Base-by-base conservation (phyloP, 2,113 vertebrate species). In the Tympanuchus pallidicinctus region DNA sequence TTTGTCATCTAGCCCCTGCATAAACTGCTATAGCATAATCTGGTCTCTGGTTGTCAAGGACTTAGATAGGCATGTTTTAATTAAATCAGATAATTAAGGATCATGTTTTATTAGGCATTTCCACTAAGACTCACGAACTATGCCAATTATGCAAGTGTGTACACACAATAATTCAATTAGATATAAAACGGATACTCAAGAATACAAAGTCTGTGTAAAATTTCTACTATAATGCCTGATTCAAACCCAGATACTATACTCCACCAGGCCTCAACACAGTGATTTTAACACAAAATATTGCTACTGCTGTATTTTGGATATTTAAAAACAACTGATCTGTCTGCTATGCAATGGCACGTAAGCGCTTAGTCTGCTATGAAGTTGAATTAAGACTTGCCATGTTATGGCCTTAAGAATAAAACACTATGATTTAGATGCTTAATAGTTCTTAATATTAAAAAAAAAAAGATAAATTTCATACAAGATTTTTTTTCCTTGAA, bases 1-100 rank as follows among this genome's bases (percentile, higher is more conserved):
- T 74, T 75, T 76, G 40, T 80, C 73, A 80, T 5, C 13, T 64
- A 73, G 67, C 5, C 34, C 64, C 40, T 63, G 19, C 43, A 11
- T 74, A 73, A 95, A 89, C 8, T 40, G 24, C 78, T 56, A 73
- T 76, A 78, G 74, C 30, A 52, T 36, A 90, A 92, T 83, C 50
- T 0, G 0, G 28, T 71, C 64, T 91, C 63, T 50, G 28, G 16
- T 25, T 92, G 72, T 70, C 57, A 72, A 66, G 75, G 63, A 69
- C 0, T 0, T 20, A 59, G 36, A 60, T 42, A 60, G 6, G 24
- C 13, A 70, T 93, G 17, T 64, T 89, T 90, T 71, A 92, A 92
- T 88, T 90, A 86, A 80, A 76, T 28, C 42, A 92, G 45, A 81
- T 86, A 93, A 91, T 48, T 78, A 90, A 80, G 56, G 38, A 60